A percentile compares a stretch with the other conserved stretches of the same genome.
Evolutionary conservation across 2,888 invertebrate genomes (phyloP).

Genomic region (Hermodice carunculata): DNA sequence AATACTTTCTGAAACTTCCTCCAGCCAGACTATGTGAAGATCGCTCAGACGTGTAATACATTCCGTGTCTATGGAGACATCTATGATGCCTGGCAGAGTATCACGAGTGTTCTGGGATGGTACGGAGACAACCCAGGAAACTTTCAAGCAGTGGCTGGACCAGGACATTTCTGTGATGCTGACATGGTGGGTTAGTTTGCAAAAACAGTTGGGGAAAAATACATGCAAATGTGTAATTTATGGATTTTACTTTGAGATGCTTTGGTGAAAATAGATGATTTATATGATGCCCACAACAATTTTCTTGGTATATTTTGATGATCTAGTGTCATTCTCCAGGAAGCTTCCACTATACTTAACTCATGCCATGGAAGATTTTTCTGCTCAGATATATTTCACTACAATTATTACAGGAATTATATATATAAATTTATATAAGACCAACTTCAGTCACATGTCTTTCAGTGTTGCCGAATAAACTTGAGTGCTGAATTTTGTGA

Average conservation of each 20-base stretch:
- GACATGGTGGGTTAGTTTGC: conserved; percentile 82
- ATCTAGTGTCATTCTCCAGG: too few relatives aligned
- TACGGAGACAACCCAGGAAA: conserved; percentile 94
- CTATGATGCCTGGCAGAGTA: conserved; percentile 94
- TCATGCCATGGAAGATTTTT: too few relatives aligned
- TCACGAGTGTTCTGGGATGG: conserved; percentile 93
- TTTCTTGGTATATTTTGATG: too few relatives aligned
- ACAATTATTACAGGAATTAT: too few relatives aligned
- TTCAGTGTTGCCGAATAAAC: too few relatives aligned
- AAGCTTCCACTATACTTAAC: too few relatives aligned
- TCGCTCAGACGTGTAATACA: conserved; percentile 90
- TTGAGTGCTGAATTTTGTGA: too few relatives aligned
- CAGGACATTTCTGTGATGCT: conserved; percentile 97
- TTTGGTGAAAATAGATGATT: not conserved
- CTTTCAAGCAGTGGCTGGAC: conserved; percentile 91
- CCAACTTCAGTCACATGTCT: too few relatives aligned
- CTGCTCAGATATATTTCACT: too few relatives aligned
- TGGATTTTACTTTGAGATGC: not conserved
- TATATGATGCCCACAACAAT: too few relatives aligned
- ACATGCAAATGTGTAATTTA: not conserved
- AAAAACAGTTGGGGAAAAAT: not conserved
- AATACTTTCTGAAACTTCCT: conserved; percentile 54
- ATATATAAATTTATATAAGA: too few relatives aligned
- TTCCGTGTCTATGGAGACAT: conserved; percentile 98
- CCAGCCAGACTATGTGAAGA: conserved; percentile 89